phyloP scores from a whole-genome alignment of 2,888 invertebrate genomes.

The Listrodromus nycthemerus region DNA sequence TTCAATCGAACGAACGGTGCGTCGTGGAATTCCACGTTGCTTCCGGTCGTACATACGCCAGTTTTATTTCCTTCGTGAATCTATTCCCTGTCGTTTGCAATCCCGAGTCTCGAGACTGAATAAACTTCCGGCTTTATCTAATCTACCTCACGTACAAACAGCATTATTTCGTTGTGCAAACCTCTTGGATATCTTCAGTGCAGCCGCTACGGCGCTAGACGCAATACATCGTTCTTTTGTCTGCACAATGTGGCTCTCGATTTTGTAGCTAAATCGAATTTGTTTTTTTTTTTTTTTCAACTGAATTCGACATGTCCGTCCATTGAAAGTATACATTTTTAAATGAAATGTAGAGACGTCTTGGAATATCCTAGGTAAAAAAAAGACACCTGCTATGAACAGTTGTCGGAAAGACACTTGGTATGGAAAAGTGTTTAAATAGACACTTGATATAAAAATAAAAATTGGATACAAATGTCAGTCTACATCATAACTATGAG shows the following conservation, averaged over 20 bases:
- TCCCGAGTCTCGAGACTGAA: conserved; percentile 10
- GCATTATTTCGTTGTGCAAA: conserved; percentile 26
- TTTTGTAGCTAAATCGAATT: not conserved
- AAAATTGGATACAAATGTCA: no score
- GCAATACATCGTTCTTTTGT: not conserved
- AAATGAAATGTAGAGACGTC: no score
- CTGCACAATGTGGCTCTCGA: not conserved
- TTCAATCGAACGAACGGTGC: conserved; percentile 30
- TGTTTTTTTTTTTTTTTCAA: not conserved
- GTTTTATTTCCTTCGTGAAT: not conserved
- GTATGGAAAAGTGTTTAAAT: no score
- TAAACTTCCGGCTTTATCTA: conserved; percentile 50
- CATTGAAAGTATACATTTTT: no score
- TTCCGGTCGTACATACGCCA: not conserved
- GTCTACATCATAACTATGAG: no score
- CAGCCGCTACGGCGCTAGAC: not conserved
- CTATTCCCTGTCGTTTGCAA: conserved; percentile 8
- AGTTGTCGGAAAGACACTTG: no score
- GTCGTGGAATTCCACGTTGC: not conserved
- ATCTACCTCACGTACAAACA: conserved; percentile 46
- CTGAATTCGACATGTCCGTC: not conserved
- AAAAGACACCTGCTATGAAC: no score
- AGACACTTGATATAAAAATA: no score
- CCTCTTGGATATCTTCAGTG: not conserved
- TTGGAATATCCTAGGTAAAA: no score